phyloP scores from a whole-genome alignment of 2,797 vertebrate genomes.

The Ispidina picta region DNA sequence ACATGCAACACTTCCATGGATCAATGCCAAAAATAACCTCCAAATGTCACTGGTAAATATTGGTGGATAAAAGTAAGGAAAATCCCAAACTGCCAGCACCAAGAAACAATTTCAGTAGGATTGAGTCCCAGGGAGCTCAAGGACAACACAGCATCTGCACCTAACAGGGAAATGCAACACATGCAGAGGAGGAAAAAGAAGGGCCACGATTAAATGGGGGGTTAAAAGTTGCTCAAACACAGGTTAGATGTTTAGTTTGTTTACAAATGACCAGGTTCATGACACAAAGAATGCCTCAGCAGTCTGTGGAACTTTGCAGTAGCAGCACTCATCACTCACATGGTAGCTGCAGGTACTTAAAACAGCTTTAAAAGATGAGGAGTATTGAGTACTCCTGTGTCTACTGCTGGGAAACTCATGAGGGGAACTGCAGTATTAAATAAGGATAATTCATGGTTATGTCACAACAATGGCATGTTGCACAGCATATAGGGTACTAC shows the following conservation, averaged over 20 bases:
- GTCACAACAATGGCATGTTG: not conserved
- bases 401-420: not conserved
- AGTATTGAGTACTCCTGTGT: not conserved
- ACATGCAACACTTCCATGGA: not conserved
- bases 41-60: not conserved
- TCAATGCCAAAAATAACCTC: not conserved
- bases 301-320: not conserved
- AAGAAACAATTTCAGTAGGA: not conserved
- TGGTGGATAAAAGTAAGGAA: not conserved
- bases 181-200: not conserved
- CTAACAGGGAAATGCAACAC: not conserved
- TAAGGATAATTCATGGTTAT: not conserved
- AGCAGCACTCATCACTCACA: not conserved
- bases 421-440: not conserved
- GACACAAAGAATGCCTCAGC: not conserved
- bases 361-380: not conserved
- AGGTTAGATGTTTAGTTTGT: not conserved
- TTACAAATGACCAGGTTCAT: not conserved
- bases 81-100: not conserved
- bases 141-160: not conserved
- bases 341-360: not conserved
- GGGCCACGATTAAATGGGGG: not conserved
- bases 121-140: not conserved
- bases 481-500: not conserved
- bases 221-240: not conserved